Percentiles rank a stretch among this genome's conserved stretches.
Evolutionary conservation across 2,113 vertebrate species (phyloP).

Genomic region (Crotalus viridis): DNA sequence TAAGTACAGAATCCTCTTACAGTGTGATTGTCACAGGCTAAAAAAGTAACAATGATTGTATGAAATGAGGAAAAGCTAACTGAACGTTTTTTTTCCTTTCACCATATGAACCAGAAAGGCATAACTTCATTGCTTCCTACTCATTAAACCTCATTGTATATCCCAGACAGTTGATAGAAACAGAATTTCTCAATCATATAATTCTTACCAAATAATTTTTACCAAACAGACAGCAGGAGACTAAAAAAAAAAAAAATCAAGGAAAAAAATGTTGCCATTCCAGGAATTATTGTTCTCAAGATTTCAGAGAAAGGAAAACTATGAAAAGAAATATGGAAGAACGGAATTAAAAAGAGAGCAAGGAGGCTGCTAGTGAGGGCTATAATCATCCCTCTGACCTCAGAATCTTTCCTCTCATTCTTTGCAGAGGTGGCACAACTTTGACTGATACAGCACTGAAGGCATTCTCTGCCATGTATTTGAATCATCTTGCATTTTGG

Average conservation of each 20-base stretch:
- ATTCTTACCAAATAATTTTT: not conserved
- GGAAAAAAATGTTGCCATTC: not conserved
- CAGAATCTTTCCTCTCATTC: not conserved
- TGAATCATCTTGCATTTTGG: not conserved
- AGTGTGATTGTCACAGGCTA: not conserved
- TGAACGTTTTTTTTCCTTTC: not conserved
- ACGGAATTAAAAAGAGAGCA: not conserved
- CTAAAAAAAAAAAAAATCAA: not conserved
- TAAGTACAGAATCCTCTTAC: not conserved
- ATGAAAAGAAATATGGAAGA: not conserved
- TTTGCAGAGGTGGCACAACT: not conserved
- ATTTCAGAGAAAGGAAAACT: not conserved
- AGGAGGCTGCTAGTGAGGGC: not conserved
- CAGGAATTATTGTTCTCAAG: not conserved
- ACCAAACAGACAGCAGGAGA: not conserved
- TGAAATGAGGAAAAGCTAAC: not conserved
- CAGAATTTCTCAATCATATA: not conserved
- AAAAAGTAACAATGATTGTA: not conserved
- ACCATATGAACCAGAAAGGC: not conserved
- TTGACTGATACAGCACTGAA: not conserved
- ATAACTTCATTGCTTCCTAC: not conserved
- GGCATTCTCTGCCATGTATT: not conserved
- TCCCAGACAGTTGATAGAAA: not conserved
- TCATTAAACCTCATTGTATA: not conserved
- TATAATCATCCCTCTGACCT: not conserved